Percentiles rank a stretch among this genome's conserved stretches.
phyloP scores from a whole-genome alignment of 1,140 invertebrate genomes.

The Ridgeia piscesae region DNA sequence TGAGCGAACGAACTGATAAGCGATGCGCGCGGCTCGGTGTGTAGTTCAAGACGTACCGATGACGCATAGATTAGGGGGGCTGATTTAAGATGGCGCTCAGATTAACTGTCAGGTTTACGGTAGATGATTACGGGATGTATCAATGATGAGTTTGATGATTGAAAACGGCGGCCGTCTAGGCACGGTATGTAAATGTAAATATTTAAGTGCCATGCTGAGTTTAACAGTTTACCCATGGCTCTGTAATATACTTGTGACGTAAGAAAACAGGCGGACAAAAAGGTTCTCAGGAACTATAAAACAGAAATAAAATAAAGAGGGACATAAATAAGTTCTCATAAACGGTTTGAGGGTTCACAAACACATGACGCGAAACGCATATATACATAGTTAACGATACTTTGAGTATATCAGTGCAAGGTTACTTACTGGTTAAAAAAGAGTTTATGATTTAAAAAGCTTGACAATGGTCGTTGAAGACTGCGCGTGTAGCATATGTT shows the following conservation, averaged over 20 bases:
- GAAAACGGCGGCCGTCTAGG: not conserved
- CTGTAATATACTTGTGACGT: not conserved
- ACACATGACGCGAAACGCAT: not conserved
- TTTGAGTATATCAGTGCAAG: not conserved
- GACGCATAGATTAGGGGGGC: not conserved
- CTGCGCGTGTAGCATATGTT: not conserved
- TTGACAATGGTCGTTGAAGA: not conserved
- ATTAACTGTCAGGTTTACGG: not conserved
- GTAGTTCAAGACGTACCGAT: not conserved
- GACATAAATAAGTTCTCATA: not conserved
- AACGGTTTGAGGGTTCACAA: not conserved
- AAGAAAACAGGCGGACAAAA: not conserved
- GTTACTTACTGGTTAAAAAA: not conserved
- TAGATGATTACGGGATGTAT: not conserved
- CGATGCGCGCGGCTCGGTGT: not conserved
- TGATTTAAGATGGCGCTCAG: not conserved
- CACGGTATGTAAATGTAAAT: not conserved
- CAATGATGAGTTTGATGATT: not conserved
- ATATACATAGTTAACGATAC: not conserved
- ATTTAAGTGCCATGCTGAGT: not conserved
- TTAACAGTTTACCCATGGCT: not conserved
- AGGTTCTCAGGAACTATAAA: not conserved
- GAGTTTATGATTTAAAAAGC: not conserved
- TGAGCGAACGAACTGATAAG: not conserved
- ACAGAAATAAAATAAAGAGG: not conserved